Evolutionary conservation across 2,113 vertebrate genomes (phyloP).

Genomic region (Carassius gibelio): DNA sequence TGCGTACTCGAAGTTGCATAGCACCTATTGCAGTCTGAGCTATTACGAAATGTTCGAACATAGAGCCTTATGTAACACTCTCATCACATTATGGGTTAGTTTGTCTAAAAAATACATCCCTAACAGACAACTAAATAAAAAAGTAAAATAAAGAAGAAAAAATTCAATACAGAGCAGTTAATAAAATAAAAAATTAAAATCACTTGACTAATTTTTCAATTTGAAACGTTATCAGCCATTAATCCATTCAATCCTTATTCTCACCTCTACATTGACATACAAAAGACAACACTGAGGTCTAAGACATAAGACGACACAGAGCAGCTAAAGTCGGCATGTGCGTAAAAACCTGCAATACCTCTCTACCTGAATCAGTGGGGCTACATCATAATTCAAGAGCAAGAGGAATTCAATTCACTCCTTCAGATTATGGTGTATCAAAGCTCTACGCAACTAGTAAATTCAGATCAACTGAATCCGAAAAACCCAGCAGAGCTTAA

Average conservation of each 20-base stretch:
- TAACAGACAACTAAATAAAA: background rate
- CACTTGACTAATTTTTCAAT: background rate
- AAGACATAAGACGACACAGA: constrained; percentile 19
- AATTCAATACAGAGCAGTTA: background rate
- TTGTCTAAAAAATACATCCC: no score
- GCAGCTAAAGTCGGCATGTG: constrained; percentile 40
- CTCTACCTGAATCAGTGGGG: constrained; percentile 49
- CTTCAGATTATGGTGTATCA: constrained; percentile 18
- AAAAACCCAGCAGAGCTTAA: constrained; percentile 12
- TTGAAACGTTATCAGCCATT: background rate
- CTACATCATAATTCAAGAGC: constrained; percentile 46
- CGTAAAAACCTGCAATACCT: constrained; percentile 37
- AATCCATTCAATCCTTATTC: background rate
- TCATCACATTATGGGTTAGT: background rate
- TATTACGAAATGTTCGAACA: background rate
- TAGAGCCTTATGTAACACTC: background rate
- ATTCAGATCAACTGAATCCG: constrained; percentile 31
- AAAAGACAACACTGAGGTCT: constrained; percentile 28
- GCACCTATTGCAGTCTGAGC: constrained; percentile 35
- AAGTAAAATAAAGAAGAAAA: no score
- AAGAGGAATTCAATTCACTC: constrained; percentile 8
- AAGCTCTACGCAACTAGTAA: constrained; percentile 5
- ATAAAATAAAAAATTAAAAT: background rate
- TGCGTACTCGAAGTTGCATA: constrained; percentile 1
- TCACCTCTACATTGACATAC: constrained; percentile 22